These are phyloP conservation scores for Myiopsitta monachus DNA, from an alignment of 2,113 vertebrate species.

Conservation along the genomic window DNA sequence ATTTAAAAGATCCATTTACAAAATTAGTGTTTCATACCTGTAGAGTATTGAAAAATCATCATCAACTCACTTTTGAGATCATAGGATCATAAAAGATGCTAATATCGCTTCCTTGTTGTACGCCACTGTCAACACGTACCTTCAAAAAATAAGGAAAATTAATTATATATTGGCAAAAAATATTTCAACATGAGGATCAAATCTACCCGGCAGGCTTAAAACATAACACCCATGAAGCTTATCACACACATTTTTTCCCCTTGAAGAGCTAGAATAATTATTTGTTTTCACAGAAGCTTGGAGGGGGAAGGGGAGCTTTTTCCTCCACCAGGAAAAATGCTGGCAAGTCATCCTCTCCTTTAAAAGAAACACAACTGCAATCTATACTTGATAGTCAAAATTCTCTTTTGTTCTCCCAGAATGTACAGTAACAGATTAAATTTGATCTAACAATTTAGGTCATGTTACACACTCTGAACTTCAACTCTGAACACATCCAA, in stretches of 20 bases:
- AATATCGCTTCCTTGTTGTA: constrained; percentile 98
- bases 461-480: not conserved
- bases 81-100: constrained; percentile 99
- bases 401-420: constrained; percentile 6
- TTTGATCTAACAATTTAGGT: not conserved
- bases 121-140: constrained; percentile 96
- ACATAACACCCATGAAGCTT: not conserved
- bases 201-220: not conserved
- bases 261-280: not conserved
- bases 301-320: not conserved
- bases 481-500: not conserved
- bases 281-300: not conserved
- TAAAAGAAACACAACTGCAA: not conserved
- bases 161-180: not conserved
- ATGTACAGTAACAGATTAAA: not conserved
- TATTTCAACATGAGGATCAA: not conserved
- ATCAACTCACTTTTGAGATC: constrained; percentile 94
- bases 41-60: constrained; percentile 19
- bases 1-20: not conserved
- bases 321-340: not conserved
- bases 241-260: not conserved
- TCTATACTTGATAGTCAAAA: not conserved
- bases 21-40: not conserved
- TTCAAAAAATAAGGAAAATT: constrained; percentile 59
- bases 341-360: not conserved